A percentile compares a stretch with the other conserved stretches of the same genome.
phyloP scores from a whole-genome alignment of 2,113 vertebrate genomes.

The Nycticebus coucang region DNA sequence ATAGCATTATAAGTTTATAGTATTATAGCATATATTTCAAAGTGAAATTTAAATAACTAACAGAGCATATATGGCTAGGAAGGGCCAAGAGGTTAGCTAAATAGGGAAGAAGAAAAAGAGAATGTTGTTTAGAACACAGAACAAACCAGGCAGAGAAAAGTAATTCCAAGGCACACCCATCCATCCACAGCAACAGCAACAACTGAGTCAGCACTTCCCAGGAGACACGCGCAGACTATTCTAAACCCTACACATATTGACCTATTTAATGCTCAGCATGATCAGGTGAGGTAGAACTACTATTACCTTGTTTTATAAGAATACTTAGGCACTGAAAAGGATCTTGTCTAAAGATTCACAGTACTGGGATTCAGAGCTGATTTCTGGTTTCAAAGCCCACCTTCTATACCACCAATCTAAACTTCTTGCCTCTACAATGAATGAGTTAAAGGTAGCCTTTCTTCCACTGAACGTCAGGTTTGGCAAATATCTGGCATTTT shows the following conservation, averaged over 20 bases:
- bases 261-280: neutral
- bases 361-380: neutral
- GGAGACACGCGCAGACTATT: too few species aligned
- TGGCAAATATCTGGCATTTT: neutral
- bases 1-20: neutral
- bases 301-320: neutral
- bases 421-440: neutral
- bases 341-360: conserved; percentile 27
- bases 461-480: neutral
- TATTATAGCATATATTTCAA: conserved; percentile 40
- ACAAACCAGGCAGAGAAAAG: neutral
- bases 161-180: neutral
- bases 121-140: neutral
- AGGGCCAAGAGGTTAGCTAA: conserved; percentile 2
- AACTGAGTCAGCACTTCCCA: neutral
- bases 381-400: neutral
- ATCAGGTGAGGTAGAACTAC: neutral
- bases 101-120: neutral
- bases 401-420: neutral
- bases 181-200: neutral
- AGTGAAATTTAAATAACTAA: conserved; percentile 48
- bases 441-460: neutral
- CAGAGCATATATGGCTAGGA: neutral
- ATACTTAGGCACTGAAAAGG: neutral
- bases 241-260: neutral